Evolutionary conservation across 1,140 invertebrate species (phyloP).

Genomic region (Oreohelix idahoensis): DNA sequence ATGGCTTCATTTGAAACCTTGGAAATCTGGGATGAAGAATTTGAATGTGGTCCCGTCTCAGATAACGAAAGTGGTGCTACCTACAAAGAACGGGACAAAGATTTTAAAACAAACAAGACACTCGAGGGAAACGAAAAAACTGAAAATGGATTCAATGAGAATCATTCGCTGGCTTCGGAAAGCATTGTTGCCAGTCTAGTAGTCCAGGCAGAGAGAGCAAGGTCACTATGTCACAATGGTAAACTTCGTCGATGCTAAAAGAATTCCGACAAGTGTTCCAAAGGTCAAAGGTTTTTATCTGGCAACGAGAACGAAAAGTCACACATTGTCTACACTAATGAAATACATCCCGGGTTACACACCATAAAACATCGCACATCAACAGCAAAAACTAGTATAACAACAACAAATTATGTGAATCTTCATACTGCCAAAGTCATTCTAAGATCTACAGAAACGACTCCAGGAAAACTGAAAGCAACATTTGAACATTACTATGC

Average conservation of each 20-base stretch:
- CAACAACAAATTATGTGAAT: neutral
- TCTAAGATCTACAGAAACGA: neutral
- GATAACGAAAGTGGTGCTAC: neutral
- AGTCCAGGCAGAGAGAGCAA: constrained; percentile 23
- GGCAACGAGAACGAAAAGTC: neutral
- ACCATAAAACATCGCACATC: neutral
- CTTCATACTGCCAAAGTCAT: constrained; percentile 1
- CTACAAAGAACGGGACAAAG: neutral
- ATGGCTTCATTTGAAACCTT: neutral
- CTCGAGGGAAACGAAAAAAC: neutral
- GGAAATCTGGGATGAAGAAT: neutral
- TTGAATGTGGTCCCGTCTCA: neutral
- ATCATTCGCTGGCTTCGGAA: neutral
- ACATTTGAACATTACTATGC: constrained; percentile 38
- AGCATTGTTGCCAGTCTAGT: neutral
- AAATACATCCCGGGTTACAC: neutral
- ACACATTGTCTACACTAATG: neutral
- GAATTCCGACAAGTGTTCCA: neutral
- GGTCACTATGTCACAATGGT: neutral
- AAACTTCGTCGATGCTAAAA: neutral
- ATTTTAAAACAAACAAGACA: neutral
- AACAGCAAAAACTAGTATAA: neutral
- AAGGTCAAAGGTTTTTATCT: neutral
- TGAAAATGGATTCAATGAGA: neutral
- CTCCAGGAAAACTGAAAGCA: constrained; percentile 16